Evolutionary conservation across 2,888 invertebrate genomes (phyloP), one percentile per base, ranked within the genome.

Genomic region (Apodemia zela): DNA sequence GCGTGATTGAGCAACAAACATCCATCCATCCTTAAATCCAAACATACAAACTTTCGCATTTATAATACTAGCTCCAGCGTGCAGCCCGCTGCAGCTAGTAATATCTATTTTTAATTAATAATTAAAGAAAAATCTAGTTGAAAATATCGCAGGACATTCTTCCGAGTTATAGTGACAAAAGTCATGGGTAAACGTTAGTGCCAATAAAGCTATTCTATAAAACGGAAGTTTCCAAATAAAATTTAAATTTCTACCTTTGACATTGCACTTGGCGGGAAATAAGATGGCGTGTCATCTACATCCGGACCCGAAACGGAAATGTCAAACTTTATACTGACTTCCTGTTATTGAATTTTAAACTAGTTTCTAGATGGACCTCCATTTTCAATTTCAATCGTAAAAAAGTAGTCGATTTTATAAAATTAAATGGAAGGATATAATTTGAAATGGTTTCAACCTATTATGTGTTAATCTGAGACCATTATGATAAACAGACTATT

Each of bases 321-420:
- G 67, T 70, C 70, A 69, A 70, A 70, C 70, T 70, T 70, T 69
- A 65, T 65, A 63, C 65, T 54, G 62, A 62, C 69, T 70, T 70
- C 70, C 70, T 67, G 70, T 69, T 69, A 69, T 69, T 68, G 68
- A 68, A 67, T 69, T 67, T 64, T 66, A 66, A 69, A 69, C 67
- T 69, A 69, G 69, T 67, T 67, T 61, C 61, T 62, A 62, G 60
- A 65, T 67, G 65, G 65, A 67, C 68, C 66, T 59, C 63, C 62
- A 67, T 65, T 66, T 68, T 62, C 64, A 64, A 67, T 67, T 68
- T 68, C 57, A 60, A 65, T 60, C n/a, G 57, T 62, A 17, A 61
- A 57, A 60, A 57, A 57, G 35, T 13, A 51, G 1, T 51, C 11
- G 10, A 21, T 51, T 51, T 51, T 51, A 51, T 51, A 11, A 51